Evolutionary conservation across 2,797 vertebrate species (phyloP).

Genomic region (Carduelis carduelis): DNA sequence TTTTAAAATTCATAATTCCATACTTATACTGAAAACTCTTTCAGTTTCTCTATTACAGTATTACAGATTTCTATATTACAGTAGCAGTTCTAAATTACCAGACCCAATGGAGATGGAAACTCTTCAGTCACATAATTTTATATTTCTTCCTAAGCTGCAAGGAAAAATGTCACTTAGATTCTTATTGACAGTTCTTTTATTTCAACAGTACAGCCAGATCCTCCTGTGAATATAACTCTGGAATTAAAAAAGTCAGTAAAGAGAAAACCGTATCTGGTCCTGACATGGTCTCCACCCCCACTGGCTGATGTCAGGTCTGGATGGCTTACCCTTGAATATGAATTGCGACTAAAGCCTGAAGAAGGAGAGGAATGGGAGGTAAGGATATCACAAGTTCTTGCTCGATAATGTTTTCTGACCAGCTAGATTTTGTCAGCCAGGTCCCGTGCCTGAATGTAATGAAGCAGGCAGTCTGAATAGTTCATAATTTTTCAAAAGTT

Average conservation of each 20-base stretch:
- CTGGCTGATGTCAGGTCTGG: constrained; percentile 87
- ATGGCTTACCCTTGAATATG: constrained; percentile 92
- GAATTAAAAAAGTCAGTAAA: constrained; percentile 73
- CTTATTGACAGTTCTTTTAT: background rate
- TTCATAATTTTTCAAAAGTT: background rate
- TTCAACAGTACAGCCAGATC: constrained; percentile 87
- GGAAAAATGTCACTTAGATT: background rate
- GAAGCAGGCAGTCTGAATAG: background rate
- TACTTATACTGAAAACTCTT: background rate
- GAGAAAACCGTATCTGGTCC: constrained; percentile 77
- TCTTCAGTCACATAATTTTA: background rate
- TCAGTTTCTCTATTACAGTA: too few relatives aligned
- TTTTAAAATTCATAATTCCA: background rate
- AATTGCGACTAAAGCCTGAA: constrained; percentile 83
- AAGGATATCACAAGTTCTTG: background rate
- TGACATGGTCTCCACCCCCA: constrained; percentile 86
- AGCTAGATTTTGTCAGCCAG: background rate
- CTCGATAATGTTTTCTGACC: background rate
- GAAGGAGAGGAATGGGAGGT: constrained; percentile 88
- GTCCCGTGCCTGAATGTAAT: background rate
- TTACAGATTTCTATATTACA: background rate
- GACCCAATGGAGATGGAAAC: background rate
- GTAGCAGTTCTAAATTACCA: background rate
- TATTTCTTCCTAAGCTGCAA: background rate
- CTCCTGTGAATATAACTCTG: constrained; percentile 84